Percentiles rank a stretch among this genome's conserved stretches.
phyloP scores from a whole-genome alignment of 2,797 vertebrate genomes.

The Periparus ater region DNA sequence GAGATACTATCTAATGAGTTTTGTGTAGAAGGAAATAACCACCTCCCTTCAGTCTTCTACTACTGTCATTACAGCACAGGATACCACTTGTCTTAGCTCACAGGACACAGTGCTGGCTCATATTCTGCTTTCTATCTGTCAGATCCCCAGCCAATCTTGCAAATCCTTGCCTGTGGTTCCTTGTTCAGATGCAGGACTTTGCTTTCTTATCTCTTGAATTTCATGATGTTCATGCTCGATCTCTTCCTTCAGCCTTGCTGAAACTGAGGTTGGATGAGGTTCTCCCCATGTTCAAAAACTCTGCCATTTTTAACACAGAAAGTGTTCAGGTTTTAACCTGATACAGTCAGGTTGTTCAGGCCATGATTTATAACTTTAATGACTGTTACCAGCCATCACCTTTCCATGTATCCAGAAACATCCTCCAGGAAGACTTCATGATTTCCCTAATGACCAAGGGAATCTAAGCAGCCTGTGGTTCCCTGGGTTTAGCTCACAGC shows the following conservation, averaged over 20 bases:
- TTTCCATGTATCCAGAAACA: neutral
- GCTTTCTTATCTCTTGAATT: neutral
- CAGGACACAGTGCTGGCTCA: neutral
- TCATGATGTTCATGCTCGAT: neutral
- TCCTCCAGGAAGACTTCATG: neutral
- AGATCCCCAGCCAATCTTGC: neutral
- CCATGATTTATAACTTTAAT: neutral
- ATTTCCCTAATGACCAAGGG: neutral
- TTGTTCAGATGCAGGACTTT: neutral
- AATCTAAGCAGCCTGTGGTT: neutral
- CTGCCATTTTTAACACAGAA: neutral
- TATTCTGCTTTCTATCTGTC: neutral
- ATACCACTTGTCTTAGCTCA: neutral
- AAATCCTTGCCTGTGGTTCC: neutral
- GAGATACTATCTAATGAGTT: neutral
- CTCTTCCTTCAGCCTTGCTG: neutral
- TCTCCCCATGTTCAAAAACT: neutral
- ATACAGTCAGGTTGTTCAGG: neutral
- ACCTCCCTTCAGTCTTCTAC: neutral
- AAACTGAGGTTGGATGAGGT: neutral
- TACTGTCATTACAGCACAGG: neutral
- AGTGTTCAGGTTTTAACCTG: neutral
- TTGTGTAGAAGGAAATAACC: neutral
- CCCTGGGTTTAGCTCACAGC: neutral
- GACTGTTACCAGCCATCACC: neutral